Conservation (phyloP, 2,113 vertebrate species). For the Pseudonaja textilis region DNA sequence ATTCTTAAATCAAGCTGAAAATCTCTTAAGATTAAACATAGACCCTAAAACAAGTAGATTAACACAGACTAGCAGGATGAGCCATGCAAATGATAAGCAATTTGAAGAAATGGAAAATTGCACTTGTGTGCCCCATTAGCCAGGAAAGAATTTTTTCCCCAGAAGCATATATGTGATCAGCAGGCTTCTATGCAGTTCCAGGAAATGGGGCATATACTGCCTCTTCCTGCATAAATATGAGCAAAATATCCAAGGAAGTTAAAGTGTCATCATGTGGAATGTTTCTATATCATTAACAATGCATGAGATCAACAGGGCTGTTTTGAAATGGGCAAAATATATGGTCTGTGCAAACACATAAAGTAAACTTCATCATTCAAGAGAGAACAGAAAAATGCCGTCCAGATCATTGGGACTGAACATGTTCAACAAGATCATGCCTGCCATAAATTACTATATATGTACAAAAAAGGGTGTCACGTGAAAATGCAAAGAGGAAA, state of each 20-base stretch:
- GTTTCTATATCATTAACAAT: neutral
- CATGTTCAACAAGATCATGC: neutral
- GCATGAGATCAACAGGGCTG: neutral
- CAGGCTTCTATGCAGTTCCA: neutral
- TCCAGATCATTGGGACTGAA: neutral
- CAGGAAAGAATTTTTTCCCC: neutral
- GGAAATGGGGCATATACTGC: neutral
- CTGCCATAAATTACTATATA: neutral
- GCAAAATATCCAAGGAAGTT: neutral
- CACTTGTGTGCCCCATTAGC: neutral
- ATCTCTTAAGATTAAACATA: neutral
- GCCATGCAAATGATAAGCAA: neutral
- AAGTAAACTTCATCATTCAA: neutral
- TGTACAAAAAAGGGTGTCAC: neutral
- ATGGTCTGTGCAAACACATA: neutral
- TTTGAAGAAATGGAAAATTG: neutral
- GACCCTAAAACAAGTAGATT: neutral
- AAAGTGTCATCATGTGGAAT: neutral
- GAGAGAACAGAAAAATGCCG: neutral
- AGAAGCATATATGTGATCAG: neutral
- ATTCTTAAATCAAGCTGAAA: neutral
- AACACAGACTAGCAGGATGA: neutral
- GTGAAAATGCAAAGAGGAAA: neutral
- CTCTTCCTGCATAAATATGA: conserved; percentile 1
- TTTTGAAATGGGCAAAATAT: neutral